Base-by-base conservation (phyloP, 1,140 invertebrate genomes). In the Anoplolepis gracilipes region DNA sequence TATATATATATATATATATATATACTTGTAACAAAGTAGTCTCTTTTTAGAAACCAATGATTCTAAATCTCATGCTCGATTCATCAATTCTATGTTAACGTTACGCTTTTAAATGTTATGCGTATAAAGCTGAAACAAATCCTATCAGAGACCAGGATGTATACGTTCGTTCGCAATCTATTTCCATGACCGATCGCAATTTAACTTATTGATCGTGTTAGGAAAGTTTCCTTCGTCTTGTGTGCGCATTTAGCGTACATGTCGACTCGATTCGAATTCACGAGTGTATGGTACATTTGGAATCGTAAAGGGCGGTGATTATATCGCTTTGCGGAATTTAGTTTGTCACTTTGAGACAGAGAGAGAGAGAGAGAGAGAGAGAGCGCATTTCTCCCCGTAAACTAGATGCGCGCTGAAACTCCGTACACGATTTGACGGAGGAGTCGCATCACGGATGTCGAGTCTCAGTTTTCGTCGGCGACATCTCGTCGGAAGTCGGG, bases 181-280 rank as follows among this genome's bases (percentile, higher is more conserved):
- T 49, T 70, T 61, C 28, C 78, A 81, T 67, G 49, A 81, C 65
- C 69, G 65, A 72, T 81, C 65, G 78, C 33, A 53, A 81, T 81
- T 69, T 70, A 81, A 81, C 49, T 81, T 70, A 81, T 81, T 57
- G 77, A 81, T 81, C 65, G 49, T 25, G 65, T 42, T 72, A 53
- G 16, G 78, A 81, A 81, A 81, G 78, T 81, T 81, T 36, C 25
- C 36, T 36, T 25, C 39, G 39, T 49, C 33, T 53, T 42, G 36
- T 49, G 53, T 59, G 7, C 65, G 36, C 49, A 22, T 57, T 42
- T 42, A 30, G 11, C 42, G 19, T 53, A 30, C 22, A 67, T 36
- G 76, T 57, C 39, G 55, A 72, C 53, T 73, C 33, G 53, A 72
- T 39, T 72, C 36, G 67, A 55, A 33, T 36, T 36, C 33, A 22